Conservation (phyloP, 2,797 vertebrate genomes). For the Smutsia temminckii region DNA sequence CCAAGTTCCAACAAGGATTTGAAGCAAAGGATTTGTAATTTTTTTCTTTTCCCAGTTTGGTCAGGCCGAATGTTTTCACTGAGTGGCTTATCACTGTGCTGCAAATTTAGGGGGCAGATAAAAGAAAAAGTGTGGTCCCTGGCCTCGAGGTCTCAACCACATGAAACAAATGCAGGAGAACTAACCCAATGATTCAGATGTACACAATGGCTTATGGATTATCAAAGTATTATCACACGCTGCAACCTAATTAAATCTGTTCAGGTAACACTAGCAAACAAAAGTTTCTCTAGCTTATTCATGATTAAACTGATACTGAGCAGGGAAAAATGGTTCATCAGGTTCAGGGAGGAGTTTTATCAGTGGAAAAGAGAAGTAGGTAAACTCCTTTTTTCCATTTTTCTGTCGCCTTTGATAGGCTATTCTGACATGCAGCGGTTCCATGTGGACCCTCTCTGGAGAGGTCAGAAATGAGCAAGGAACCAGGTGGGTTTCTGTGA, state of each 20-base stretch:
- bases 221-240: not conserved
- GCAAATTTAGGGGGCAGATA: conserved; percentile 8
- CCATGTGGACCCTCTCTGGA: not conserved
- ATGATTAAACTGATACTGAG: not conserved
- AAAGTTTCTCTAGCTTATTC: not conserved
- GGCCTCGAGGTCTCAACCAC: not conserved
- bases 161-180: not conserved
- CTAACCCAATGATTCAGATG: not conserved
- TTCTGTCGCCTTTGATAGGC: not conserved
- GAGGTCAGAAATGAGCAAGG: not conserved
- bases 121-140: not conserved
- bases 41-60: not conserved
- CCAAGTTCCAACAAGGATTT: conserved; percentile 11
- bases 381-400: not conserved
- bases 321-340: not conserved
- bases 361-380: not conserved
- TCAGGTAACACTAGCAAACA: not conserved
- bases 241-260: not conserved
- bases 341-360: not conserved
- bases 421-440: not conserved
- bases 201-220: not conserved
- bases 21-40: conserved; percentile 26
- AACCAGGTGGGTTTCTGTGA: not conserved
- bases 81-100: conserved; percentile 23
- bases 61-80: not conserved